These are phyloP conservation scores for Gastrophysa polygoni DNA, from an alignment of 2,888 invertebrate species.

Conservation along the genomic window DNA sequence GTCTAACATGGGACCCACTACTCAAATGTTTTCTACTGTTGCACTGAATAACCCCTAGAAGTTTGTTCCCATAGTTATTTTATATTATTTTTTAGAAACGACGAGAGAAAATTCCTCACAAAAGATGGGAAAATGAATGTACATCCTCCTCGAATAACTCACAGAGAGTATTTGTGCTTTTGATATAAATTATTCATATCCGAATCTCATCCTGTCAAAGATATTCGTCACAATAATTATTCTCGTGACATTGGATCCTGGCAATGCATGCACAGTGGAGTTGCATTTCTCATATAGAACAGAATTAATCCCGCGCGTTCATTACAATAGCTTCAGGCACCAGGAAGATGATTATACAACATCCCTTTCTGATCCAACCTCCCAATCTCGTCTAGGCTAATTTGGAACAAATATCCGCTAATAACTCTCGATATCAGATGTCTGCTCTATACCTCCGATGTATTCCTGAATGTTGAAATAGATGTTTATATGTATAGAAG, in stretches of 20 bases:
- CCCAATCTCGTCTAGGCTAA: background rate
- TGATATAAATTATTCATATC: too few species aligned
- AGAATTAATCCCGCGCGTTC: background rate
- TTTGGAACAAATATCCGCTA: background rate
- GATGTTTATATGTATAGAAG: background rate
- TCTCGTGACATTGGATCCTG: background rate
- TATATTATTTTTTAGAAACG: too few species aligned
- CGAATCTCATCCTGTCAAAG: too few species aligned
- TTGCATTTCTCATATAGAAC: background rate
- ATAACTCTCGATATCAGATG: slow-evolving; percentile 4
- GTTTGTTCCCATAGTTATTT: too few species aligned
- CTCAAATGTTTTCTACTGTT: too few species aligned
- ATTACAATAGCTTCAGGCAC: background rate
- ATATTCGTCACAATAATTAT: too few species aligned
- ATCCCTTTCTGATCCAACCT: background rate
- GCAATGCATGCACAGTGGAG: background rate
- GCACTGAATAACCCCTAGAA: too few species aligned
- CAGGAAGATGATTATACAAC: background rate
- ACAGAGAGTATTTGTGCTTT: too few species aligned
- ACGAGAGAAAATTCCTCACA: too few species aligned
- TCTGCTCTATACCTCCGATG: background rate
- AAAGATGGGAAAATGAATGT: too few species aligned
- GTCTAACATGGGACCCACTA: too few species aligned
- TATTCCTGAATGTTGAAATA: background rate
- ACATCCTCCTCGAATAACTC: too few species aligned